These are phyloP conservation scores for Petrocephalus zakoni DNA, from an alignment of 2,113 vertebrate genomes.

Conservation along the genomic window DNA sequence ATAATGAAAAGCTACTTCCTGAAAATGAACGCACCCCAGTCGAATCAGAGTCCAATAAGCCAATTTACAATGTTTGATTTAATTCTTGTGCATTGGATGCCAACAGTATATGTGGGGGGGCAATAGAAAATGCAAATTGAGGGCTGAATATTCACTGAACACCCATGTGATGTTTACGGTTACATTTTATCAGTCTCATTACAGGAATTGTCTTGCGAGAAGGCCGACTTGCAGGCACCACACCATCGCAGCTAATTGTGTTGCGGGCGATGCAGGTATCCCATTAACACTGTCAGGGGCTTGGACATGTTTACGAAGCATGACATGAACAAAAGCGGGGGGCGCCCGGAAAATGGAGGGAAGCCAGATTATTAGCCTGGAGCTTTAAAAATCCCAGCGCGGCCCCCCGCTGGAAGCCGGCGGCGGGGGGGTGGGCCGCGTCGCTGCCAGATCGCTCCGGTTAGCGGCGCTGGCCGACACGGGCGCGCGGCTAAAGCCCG, in stretches of 20 bases:
- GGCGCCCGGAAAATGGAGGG: neutral
- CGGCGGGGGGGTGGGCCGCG: neutral
- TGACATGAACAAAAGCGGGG: slow-evolving; percentile 14
- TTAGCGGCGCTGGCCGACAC: no score
- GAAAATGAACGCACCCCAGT: neutral
- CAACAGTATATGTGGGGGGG: neutral
- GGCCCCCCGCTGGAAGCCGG: neutral
- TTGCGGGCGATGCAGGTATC: slow-evolving; percentile 15
- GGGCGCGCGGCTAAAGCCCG: neutral
- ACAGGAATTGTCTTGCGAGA: slow-evolving; percentile 6
- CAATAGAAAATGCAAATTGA: neutral
- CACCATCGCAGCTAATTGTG: slow-evolving; percentile 9
- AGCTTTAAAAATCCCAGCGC: slow-evolving; percentile 12
- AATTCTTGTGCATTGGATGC: neutral
- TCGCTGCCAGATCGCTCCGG: neutral
- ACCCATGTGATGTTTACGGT: neutral
- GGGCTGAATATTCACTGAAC: neutral
- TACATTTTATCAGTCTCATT: slow-evolving; percentile 18
- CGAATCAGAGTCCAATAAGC: neutral
- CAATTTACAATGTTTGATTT: neutral
- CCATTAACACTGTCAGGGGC: slow-evolving; percentile 14
- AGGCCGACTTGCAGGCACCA: slow-evolving; percentile 4
- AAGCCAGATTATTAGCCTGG: slow-evolving; percentile 23
- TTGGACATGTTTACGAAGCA: slow-evolving; percentile 16
- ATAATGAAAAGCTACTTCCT: slow-evolving; percentile 3